A percentile compares a stretch with the other conserved stretches of the same genome.
Evolutionary conservation across 2,888 invertebrate species (phyloP).

Genomic region (Drosophila suboccidentalis): DNA sequence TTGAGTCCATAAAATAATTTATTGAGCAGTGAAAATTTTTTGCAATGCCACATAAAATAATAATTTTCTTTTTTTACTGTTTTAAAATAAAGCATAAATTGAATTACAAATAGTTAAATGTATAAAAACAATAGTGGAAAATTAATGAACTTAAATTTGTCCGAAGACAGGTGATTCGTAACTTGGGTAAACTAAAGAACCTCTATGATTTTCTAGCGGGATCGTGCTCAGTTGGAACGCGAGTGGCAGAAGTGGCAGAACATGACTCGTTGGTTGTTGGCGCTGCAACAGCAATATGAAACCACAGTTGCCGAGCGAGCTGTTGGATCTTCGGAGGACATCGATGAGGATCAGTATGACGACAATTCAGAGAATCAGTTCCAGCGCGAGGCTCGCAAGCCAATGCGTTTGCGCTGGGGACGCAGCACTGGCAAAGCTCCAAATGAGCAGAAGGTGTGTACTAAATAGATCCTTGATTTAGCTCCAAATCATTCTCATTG

Average conservation of each 20-base stretch:
- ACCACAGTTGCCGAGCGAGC: conserved; percentile 38
- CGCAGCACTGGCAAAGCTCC: conserved; percentile 82
- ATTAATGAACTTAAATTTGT: no score
- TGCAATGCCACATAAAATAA: no score
- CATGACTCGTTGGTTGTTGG: conserved; percentile 73
- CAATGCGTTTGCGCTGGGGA: conserved; percentile 84
- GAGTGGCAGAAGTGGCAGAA: conserved; percentile 65
- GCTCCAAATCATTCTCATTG: neutral
- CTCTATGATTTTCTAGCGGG: neutral
- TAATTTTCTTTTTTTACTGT: no score
- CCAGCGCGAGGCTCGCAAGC: conserved; percentile 82
- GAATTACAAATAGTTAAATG: no score
- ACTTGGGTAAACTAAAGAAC: no score
- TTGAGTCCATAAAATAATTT: no score
- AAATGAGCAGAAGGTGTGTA: conserved; percentile 59
- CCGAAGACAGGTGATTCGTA: no score
- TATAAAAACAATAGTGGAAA: no score
- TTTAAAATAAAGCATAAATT: no score
- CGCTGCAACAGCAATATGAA: conserved; percentile 69
- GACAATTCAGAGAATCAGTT: conserved; percentile 70
- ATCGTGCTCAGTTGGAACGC: conserved; percentile 38
- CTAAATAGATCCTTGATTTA: neutral
- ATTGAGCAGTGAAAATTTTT: no score
- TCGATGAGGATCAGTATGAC: conserved; percentile 44
- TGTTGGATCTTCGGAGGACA: conserved; percentile 26